Percentiles rank a stretch among this genome's conserved stretches.
These are phyloP conservation scores for Anoncus sp. DNA, from an alignment of 2,888 invertebrate species.

Conservation along the genomic window DNA sequence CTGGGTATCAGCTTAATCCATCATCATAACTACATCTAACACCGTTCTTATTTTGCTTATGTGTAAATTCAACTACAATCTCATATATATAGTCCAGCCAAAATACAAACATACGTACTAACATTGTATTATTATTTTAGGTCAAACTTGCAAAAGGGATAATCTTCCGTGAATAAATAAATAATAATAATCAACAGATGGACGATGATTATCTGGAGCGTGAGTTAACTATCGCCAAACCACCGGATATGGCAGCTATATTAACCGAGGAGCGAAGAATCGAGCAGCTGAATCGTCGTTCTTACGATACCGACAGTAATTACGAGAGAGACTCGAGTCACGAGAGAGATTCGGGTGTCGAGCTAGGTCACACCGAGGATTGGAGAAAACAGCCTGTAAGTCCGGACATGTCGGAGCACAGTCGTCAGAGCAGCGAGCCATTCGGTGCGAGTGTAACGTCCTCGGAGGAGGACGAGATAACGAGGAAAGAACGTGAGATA, in stretches of 20 bases:
- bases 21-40: too few species aligned
- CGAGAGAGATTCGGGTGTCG: constrained; percentile 91
- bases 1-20: too few species aligned
- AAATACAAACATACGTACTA: too few species aligned
- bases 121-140: too few species aligned
- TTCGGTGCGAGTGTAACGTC: constrained; percentile 89
- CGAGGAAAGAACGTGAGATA: constrained; percentile 87
- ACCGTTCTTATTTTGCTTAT: too few species aligned
- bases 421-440: constrained; percentile 92
- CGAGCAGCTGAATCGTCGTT: constrained; percentile 90
- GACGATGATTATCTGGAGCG: constrained; percentile 89
- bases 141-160: too few species aligned
- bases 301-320: constrained; percentile 88
- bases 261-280: constrained; percentile 92
- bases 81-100: too few species aligned
- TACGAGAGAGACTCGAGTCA: constrained; percentile 83
- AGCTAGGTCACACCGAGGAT: constrained; percentile 85
- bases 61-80: too few species aligned
- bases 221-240: constrained; percentile 88
- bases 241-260: constrained; percentile 92
- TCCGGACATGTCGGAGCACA: constrained; percentile 86
- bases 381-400: constrained; percentile 81
- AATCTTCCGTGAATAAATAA: too few species aligned
- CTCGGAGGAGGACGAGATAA: constrained; percentile 90
- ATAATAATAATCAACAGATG: too few species aligned